phyloP scores from a whole-genome alignment of 30 jellyfish, hydroid and myxozoan species.

The Calvadosia cruxmelitensis region DNA sequence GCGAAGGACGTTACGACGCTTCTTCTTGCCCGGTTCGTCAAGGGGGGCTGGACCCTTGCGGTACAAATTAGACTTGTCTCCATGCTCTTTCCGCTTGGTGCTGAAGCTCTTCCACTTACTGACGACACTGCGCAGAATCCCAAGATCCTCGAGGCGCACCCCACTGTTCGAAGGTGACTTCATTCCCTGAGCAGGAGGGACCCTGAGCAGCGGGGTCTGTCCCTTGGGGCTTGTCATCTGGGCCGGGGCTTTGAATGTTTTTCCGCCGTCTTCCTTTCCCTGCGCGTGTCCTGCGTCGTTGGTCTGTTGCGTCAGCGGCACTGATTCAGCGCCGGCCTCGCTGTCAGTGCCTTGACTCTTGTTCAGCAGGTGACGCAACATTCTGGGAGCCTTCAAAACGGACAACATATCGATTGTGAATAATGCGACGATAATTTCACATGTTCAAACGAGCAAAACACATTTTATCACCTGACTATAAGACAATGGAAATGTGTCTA shows the following conservation, averaged over 20 bases:
- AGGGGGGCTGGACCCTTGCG: constrained; percentile 80
- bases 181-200: neutral
- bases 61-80: constrained; percentile 53
- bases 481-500: no score
- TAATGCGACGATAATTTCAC: no score
- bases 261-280: neutral
- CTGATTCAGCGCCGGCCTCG: neutral
- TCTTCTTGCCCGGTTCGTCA: constrained; percentile 72
- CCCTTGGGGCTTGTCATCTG: neutral
- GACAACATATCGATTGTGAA: no score
- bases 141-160: constrained; percentile 32
- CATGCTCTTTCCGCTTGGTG: constrained; percentile 64
- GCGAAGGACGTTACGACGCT: constrained; percentile 36
- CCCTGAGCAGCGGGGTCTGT: neutral
- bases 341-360: neutral
- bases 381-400: no score
- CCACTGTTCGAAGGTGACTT: neutral
- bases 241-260: neutral
- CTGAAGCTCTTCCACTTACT: constrained; percentile 77
- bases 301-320: neutral
- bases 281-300: no score
- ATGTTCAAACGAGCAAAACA: no score
- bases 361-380: neutral
- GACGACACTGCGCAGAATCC: constrained; percentile 51
- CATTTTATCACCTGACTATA: no score